Base-by-base conservation (phyloP, 2,797 vertebrate species). In the Gymnothorax javanicus region DNA sequence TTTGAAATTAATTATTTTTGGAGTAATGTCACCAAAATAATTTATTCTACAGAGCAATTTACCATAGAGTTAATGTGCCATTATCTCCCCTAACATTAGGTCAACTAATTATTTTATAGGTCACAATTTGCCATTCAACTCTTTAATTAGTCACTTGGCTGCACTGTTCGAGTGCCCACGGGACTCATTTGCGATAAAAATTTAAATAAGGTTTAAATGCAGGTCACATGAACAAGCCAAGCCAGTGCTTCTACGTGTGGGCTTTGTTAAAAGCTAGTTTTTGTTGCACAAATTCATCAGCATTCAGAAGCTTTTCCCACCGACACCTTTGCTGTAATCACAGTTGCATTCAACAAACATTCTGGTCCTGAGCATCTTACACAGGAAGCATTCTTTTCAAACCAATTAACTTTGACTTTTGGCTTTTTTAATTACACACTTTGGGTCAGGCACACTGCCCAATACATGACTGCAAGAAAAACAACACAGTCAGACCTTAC, bases 141-240 rank as follows among this genome's bases (percentile, higher is more conserved):
- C 20, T 67, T n/a, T 67, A 67, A 67, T 67, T 67, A 67, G 64
- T 25, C 64, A 67, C 64, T 67, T 25, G 64, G 25, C 64, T 67
- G 64, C 64, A n/a, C 64, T 9, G 64, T 25, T 67, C 64, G 6
- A 67, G 64, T 6, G 64, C 64, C 64, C 23, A 67, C 64, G 64
- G 64, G 64, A 67, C 64, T n/a, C 23, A n/a, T 67, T 20, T 7
- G 9, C 23, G 23, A 67, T 67, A 67, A 67, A 67, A 67, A 67
- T 25, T 67, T 67, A 25, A 67, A 67, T 67, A 67, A 67, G 64
- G 64, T 67, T 67, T 67, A n/a, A 67, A 67, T 67, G 62, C 62
- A n/a, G 23, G 64, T 67, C 64, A 67, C 64, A 7, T 67, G 64
- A 67, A n/a, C 64, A 25, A 67, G 64, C 23, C 64, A n/a, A 25